Evolutionary conservation across 2,888 invertebrate genomes (phyloP).

Genomic region (Eupithecia exiguata): DNA sequence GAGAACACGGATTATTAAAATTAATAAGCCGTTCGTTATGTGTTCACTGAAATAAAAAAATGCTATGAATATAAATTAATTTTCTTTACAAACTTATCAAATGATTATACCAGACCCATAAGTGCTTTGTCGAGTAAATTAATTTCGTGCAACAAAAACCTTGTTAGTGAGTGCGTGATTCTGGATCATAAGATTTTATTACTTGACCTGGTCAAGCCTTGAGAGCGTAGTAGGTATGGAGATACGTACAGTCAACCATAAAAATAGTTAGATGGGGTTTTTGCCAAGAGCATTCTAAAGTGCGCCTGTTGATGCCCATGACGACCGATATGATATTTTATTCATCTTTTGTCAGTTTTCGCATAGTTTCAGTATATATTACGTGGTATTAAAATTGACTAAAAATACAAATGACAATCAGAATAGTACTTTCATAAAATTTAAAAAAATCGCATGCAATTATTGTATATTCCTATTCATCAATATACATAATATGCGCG

Average conservation of each 20-base stretch:
- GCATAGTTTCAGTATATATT: too few species aligned
- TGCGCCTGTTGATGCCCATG: too few species aligned
- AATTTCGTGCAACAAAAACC: conserved; percentile 13
- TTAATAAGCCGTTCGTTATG: not conserved
- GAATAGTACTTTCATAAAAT: too few species aligned
- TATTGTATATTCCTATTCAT: too few species aligned
- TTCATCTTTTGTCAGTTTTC: too few species aligned
- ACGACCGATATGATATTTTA: too few species aligned
- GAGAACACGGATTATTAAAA: not conserved
- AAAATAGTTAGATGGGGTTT: not conserved
- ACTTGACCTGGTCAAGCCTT: conserved; percentile 14
- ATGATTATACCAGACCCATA: not conserved
- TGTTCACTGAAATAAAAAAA: not conserved
- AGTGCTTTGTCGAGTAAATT: conserved; percentile 11
- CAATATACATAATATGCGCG: too few species aligned
- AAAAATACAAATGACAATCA: too few species aligned
- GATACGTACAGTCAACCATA: not conserved
- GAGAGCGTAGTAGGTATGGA: not conserved
- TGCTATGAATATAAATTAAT: not conserved
- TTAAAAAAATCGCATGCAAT: too few species aligned
- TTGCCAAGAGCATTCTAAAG: too few species aligned
- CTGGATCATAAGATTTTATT: conserved; percentile 14
- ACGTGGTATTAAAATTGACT: too few species aligned
- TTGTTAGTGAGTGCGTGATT: conserved; percentile 11
- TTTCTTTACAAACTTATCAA: not conserved